Conservation (phyloP, 2,113 vertebrate genomes). For the Sigmodon hispidus region DNA sequence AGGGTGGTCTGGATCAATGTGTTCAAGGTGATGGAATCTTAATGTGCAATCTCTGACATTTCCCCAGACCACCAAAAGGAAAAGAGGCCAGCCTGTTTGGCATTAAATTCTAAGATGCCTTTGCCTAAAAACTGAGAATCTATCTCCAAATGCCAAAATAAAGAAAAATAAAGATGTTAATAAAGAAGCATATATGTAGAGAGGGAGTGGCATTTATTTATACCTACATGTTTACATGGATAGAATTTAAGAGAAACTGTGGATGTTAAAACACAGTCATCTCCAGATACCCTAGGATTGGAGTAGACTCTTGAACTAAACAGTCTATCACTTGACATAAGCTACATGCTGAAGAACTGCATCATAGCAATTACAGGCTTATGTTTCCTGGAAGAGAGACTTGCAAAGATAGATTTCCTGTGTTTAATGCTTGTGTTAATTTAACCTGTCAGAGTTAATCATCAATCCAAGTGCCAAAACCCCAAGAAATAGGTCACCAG, state of each 20-base stretch:
- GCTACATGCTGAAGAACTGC: slow-evolving; percentile 68
- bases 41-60: neutral
- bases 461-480: slow-evolving; percentile 54
- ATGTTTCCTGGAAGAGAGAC: slow-evolving; percentile 72
- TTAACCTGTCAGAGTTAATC: slow-evolving; percentile 79
- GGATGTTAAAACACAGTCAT: slow-evolving; percentile 28
- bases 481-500: neutral
- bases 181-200: neutral
- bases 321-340: slow-evolving; percentile 65
- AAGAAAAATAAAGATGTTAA: neutral
- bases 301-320: slow-evolving; percentile 16
- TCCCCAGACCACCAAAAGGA: too few relatives aligned
- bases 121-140: neutral
- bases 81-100: neutral
- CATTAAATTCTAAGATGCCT: neutral
- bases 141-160: neutral
- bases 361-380: slow-evolving; percentile 68
- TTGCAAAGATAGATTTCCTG: slow-evolving; percentile 71
- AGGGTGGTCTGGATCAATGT: neutral
- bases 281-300: slow-evolving; percentile 54
- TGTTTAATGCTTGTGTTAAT: slow-evolving; percentile 78
- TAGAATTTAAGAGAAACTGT: slow-evolving; percentile 31
- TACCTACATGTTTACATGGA: neutral
- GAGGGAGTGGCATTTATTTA: neutral
- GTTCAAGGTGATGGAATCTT: neutral